Evolutionary conservation across 2,113 vertebrate species (phyloP), one percentile per base, ranked within the genome.

Genomic region (Grammomys surdaster): DNA sequence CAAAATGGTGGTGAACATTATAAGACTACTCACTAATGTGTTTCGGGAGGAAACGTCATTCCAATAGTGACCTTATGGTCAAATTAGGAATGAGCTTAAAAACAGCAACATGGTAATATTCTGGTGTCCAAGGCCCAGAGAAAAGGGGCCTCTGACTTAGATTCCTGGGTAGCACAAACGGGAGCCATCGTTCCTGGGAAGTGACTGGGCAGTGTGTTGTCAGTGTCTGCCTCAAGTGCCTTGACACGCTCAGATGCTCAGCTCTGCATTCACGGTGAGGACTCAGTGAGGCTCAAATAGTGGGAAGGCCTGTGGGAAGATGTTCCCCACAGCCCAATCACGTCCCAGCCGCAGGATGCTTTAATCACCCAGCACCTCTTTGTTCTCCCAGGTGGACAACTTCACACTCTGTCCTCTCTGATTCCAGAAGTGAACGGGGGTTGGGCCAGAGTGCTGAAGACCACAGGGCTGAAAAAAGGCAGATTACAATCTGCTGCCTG

Each of bases 131-230:
- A 58, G 3, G n/a, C 3, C 1, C 5, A 0, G 20, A 43, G 75
- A 14, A 0, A 1, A 16, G 48, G 36, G 13, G 20, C 33, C 31
- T 14, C 7, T 65, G 48, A 60, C 26, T n/a, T 7, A 4, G 36
- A 28, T 33, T 5, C 1, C 56, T 13, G 36, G 51, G 24, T 0
- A 0, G 7, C 4, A 0, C 3, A 10, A 22, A 33, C 20, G 1
- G 7, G 40, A n/a, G 1, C 40, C 0, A 20, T 24, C 24, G 1
- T 33, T 58, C 26, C 14, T 7, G 81, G 58, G 56, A 85, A 36
- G 33, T 2, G 3, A 33, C 13, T 33, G n/a, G 24, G 9, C 33
- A 33, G 17, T 3, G 20, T 0, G 5, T 19, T 58, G 93, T 48
- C 40, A 1, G 0, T 13, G 17, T 17, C 20, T 22, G 72, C 22